These are phyloP conservation scores for Philereme vetulata DNA, from an alignment of 2,888 invertebrate genomes.

Conservation along the genomic window DNA sequence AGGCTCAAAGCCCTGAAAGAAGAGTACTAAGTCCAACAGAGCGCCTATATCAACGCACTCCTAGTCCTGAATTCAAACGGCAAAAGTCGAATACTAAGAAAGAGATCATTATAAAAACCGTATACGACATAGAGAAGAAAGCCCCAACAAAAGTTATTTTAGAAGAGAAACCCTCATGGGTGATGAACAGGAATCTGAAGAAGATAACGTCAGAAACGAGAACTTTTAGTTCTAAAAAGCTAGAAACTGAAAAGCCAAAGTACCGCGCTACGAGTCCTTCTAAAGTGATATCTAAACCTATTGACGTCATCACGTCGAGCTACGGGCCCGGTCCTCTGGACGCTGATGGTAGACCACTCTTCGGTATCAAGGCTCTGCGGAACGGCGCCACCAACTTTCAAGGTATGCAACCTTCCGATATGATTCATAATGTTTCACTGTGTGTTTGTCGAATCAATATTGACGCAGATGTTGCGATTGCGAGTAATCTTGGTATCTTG, in stretches of 20 bases:
- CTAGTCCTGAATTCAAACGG: slow-evolving; percentile 63
- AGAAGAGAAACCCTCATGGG: slow-evolving; percentile 86
- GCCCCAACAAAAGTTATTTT: slow-evolving; percentile 59
- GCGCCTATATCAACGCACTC: slow-evolving; percentile 55
- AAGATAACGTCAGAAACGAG: slow-evolving; percentile 76
- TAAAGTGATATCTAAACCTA: slow-evolving; percentile 71
- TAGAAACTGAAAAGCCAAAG: slow-evolving; percentile 70
- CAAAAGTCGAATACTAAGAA: slow-evolving; percentile 55
- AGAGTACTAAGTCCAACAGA: slow-evolving; percentile 42
- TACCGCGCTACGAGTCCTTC: slow-evolving; percentile 70
- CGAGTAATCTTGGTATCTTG: slow-evolving; percentile 30
- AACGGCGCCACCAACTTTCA: slow-evolving; percentile 85
- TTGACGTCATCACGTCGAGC: slow-evolving; percentile 89
- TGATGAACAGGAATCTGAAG: slow-evolving; percentile 83
- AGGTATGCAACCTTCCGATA: slow-evolving; percentile 70
- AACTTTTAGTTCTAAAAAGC: slow-evolving; percentile 66
- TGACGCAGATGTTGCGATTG: slow-evolving; percentile 39
- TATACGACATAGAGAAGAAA: slow-evolving; percentile 62
- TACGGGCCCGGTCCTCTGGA: slow-evolving; percentile 93
- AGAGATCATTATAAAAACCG: slow-evolving; percentile 65
- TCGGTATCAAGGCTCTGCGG: slow-evolving; percentile 89
- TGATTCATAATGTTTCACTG: slow-evolving; percentile 37
- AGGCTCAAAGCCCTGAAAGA: slow-evolving; percentile 39
- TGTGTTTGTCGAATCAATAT: slow-evolving; percentile 43
- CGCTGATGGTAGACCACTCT: slow-evolving; percentile 90